Conservation (phyloP, 1,140 invertebrate genomes). For the Littorina saxatilis region DNA sequence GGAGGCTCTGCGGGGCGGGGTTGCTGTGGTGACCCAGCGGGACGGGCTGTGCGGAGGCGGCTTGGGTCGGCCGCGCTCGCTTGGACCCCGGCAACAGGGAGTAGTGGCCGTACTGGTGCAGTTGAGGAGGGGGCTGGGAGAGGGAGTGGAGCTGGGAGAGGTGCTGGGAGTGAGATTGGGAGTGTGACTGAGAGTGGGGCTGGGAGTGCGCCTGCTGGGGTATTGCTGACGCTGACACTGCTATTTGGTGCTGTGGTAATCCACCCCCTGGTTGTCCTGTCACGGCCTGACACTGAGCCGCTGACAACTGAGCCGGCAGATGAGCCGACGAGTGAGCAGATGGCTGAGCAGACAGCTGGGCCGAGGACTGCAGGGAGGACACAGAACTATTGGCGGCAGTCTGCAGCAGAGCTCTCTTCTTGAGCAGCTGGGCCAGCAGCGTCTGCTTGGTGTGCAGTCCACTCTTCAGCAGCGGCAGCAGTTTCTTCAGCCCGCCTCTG, state of each 20-base stretch:
- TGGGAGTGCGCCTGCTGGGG: background rate
- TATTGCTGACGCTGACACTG: too few relatives aligned
- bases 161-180: constrained; percentile 9
- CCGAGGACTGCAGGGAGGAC: background rate
- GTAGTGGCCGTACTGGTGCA: constrained; percentile 22
- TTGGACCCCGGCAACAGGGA: constrained; percentile 1
- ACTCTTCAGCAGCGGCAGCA: background rate
- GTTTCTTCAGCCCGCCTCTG: background rate
- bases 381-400: background rate
- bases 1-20: too few relatives aligned
- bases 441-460: background rate
- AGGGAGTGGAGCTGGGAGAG: background rate
- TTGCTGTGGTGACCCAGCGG: too few relatives aligned
- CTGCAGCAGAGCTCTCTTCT: background rate
- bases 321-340: too few relatives aligned
- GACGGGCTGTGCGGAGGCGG: background rate
- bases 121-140: constrained; percentile 38
- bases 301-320: too few relatives aligned
- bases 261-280: too few relatives aligned
- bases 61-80: constrained; percentile 16
- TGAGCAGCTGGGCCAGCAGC: background rate
- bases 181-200: background rate
- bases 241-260: too few relatives aligned
- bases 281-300: too few relatives aligned
- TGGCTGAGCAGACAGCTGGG: background rate